Evolutionary conservation across 2,797 vertebrate species (phyloP).

Genomic region (Gymnoscopelus braueri): DNA sequence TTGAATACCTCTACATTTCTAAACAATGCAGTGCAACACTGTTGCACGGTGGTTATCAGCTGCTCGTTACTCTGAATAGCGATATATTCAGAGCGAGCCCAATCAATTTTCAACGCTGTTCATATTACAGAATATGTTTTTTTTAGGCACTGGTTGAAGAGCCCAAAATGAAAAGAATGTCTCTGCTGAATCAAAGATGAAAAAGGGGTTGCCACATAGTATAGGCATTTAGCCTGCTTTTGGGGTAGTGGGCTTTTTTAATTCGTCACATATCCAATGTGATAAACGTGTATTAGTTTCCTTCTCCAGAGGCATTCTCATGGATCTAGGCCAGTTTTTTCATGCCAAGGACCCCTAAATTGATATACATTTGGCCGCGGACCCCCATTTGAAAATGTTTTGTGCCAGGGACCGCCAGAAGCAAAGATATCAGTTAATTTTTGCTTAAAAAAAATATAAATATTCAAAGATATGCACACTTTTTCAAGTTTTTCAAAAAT

Average conservation of each 20-base stretch:
- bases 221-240: neutral
- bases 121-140: constrained; percentile 1
- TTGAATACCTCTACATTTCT: too few species aligned
- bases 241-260: neutral
- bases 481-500: too few species aligned
- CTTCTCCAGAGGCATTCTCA: neutral
- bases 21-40: too few species aligned
- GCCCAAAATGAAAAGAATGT: neutral
- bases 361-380: too few species aligned
- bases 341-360: too few species aligned
- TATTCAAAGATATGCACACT: too few species aligned
- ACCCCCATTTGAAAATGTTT: too few species aligned
- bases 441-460: too few species aligned
- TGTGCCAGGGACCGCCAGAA: too few species aligned
- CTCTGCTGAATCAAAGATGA: neutral
- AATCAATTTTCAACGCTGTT: constrained; percentile 59
- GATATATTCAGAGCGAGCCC: constrained; percentile 59
- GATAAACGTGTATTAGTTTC: neutral
- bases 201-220: neutral
- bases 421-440: too few species aligned
- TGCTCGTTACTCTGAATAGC: constrained; percentile 32
- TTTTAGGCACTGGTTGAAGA: neutral
- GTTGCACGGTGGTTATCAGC: constrained; percentile 17
- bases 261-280: neutral
- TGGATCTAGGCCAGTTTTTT: constrained; percentile 7